A percentile compares a stretch with the other conserved stretches of the same genome.
Conservation (phyloP, 2,113 vertebrate genomes). For the Petromus typicus region DNA sequence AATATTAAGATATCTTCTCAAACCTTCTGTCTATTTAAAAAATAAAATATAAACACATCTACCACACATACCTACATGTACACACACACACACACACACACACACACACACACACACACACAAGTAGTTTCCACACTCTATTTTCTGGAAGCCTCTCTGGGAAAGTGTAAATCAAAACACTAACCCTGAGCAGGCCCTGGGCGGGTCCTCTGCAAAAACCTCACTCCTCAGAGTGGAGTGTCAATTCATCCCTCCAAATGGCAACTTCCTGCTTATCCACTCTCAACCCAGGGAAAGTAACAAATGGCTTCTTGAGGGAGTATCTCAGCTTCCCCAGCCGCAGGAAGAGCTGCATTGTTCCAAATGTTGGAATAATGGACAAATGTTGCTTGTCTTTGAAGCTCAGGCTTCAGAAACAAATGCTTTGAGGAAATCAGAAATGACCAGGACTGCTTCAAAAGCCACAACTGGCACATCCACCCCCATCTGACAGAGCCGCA, state of each 20-base stretch:
- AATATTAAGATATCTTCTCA: slow-evolving; percentile 53
- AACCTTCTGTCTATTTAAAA: neutral
- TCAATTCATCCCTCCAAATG: slow-evolving; percentile 58
- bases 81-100: neutral
- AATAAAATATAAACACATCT: neutral
- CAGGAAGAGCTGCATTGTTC: slow-evolving; percentile 53
- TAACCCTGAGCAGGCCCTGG: neutral
- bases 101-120: neutral
- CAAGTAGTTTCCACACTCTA: neutral
- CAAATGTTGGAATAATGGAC: too few species aligned
- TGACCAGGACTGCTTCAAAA: slow-evolving; percentile 66
- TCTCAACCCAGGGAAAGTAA: slow-evolving; percentile 51
- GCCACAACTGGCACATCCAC: neutral
- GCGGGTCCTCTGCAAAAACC: neutral
- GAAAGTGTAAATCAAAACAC: slow-evolving; percentile 57
- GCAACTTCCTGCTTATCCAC: slow-evolving; percentile 53
- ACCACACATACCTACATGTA: neutral
- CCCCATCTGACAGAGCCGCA: slow-evolving; percentile 54
- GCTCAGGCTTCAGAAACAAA: slow-evolving; percentile 74
- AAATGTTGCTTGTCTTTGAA: slow-evolving; percentile 75
- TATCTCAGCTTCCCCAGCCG: neutral
- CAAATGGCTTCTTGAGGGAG: slow-evolving; percentile 71
- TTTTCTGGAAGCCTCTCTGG: slow-evolving; percentile 18
- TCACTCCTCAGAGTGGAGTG: neutral
- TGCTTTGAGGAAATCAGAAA: slow-evolving; percentile 69